Evolutionary conservation across 2,113 vertebrate genomes (phyloP).

Genomic region (Sitta europaea): DNA sequence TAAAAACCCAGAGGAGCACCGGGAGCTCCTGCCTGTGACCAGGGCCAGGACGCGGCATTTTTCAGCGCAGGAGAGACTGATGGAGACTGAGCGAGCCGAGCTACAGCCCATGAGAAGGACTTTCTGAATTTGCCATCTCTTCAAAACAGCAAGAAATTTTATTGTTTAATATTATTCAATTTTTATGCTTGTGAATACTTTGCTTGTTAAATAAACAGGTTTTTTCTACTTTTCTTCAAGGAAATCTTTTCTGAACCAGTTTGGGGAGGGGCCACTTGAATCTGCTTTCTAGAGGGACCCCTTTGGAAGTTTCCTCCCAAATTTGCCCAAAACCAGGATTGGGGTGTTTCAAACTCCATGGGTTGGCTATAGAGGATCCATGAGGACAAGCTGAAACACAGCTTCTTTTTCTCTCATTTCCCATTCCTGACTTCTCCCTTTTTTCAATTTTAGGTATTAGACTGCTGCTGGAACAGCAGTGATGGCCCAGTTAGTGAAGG

Average conservation of each 20-base stretch:
- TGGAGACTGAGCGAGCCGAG: accelerated
- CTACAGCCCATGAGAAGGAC: accelerated
- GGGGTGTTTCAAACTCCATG: neutral
- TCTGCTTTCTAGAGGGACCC: neutral
- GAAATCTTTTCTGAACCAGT: neutral
- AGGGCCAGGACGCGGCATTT: accelerated
- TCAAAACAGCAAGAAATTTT: neutral
- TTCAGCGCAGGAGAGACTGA: neutral
- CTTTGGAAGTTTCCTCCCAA: neutral
- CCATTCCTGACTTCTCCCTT: neutral
- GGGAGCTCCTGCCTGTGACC: neutral
- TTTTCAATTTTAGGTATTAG: neutral
- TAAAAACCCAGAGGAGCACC: neutral
- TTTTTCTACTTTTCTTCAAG: neutral
- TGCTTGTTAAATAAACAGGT: neutral
- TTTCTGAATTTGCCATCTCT: neutral
- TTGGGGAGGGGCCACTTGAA: too few species aligned
- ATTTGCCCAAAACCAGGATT: neutral
- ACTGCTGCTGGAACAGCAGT: neutral
- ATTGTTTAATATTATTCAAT: neutral
- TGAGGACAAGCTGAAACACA: neutral
- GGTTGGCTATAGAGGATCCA: neutral
- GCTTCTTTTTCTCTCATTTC: neutral
- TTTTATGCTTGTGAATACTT: neutral
- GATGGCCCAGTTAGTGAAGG: neutral